Evolutionary conservation across 2,797 vertebrate species (phyloP).

Genomic region (Denticeps clupeoides): DNA sequence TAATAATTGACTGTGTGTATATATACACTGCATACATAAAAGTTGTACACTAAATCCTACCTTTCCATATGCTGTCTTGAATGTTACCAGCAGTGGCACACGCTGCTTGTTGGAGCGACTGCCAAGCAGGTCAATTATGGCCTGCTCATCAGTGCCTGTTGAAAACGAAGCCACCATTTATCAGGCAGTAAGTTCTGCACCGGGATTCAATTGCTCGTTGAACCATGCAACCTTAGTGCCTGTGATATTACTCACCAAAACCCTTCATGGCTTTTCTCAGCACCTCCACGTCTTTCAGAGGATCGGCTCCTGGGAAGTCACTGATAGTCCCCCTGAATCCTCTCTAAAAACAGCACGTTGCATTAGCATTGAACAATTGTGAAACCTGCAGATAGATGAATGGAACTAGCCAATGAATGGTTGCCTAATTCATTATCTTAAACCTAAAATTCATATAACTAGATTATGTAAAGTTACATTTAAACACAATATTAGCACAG

Average conservation of each 20-base stretch:
- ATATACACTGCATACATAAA: not conserved
- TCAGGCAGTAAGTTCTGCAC: no score
- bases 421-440: no score
- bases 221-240: no score
- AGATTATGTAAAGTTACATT: no score
- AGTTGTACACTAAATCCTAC: slow-evolving; percentile 41
- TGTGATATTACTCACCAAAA: slow-evolving; percentile 71
- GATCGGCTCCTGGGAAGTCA: slow-evolving; percentile 77
- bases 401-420: no score
- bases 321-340: slow-evolving; percentile 73
- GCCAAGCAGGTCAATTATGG: slow-evolving; percentile 85
- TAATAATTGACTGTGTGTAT: no score
- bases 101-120: slow-evolving; percentile 84
- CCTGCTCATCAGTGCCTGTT: slow-evolving; percentile 88
- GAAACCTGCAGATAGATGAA: no score
- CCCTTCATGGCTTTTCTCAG: slow-evolving; percentile 98
- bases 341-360: slow-evolving; percentile 52
- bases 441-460: no score
- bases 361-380: no score
- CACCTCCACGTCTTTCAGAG: slow-evolving; percentile 82
- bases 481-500: not conserved
- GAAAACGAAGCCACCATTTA: slow-evolving; percentile 31
- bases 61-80: slow-evolving; percentile 95
- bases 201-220: no score
- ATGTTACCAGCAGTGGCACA: slow-evolving; percentile 72